Evolutionary conservation across 2,113 vertebrate species (phyloP).

Genomic region (Grallaria varia): DNA sequence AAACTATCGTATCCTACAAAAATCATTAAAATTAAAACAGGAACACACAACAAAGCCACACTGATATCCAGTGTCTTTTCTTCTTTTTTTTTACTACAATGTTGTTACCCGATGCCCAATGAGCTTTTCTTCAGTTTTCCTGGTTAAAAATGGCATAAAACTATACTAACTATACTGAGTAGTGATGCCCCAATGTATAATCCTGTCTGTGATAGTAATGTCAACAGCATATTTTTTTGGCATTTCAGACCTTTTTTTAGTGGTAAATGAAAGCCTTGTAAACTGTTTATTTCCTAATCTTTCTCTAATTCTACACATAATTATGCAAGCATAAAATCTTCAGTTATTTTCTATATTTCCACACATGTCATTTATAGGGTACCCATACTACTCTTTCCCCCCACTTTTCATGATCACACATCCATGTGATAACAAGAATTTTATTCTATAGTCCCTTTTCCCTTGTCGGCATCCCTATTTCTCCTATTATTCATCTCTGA

Average conservation of each 20-base stretch:
- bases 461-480: not conserved
- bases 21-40: not conserved
- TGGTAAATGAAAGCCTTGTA: not conserved
- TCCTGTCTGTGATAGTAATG: not conserved
- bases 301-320: not conserved
- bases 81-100: not conserved
- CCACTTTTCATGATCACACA: not conserved
- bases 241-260: not conserved
- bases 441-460: not conserved
- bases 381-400: not conserved
- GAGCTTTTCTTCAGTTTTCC: not conserved
- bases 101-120: accelerated
- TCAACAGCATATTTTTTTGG: not conserved
- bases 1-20: not conserved
- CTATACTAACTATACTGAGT: not conserved
- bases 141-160: not conserved
- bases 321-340: not conserved
- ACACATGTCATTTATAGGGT: not conserved
- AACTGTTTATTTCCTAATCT: not conserved
- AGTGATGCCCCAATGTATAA: not conserved
- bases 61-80: accelerated
- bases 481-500: not conserved
- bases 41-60: not conserved
- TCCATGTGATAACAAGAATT: not conserved
- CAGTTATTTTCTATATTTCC: not conserved